Conservation (phyloP, 2,113 vertebrate genomes). For the Tachycineta bicolor region DNA sequence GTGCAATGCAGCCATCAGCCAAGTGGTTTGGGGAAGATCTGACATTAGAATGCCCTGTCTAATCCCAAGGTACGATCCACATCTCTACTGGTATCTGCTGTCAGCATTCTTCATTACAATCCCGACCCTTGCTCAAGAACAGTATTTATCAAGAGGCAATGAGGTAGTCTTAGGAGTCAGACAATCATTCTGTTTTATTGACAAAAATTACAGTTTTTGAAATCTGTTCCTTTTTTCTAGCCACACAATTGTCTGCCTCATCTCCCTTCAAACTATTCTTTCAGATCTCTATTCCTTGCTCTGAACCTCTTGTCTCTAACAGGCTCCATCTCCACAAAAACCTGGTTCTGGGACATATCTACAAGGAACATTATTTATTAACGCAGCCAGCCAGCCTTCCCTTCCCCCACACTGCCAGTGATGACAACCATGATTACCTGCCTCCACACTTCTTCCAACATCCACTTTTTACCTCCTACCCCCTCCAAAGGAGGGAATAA, state of each 20-base stretch:
- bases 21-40: background rate
- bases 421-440: background rate
- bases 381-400: background rate
- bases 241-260: background rate
- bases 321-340: background rate
- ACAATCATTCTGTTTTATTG: background rate
- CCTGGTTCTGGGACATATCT: background rate
- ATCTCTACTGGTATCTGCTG: accelerated
- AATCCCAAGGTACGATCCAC: background rate
- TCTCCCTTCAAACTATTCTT: background rate
- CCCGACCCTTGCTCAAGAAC: background rate
- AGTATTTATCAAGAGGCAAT: background rate
- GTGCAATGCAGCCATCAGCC: background rate
- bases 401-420: background rate
- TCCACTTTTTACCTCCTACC: background rate
- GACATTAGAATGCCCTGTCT: background rate
- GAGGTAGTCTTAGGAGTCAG: background rate
- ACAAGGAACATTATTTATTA: background rate
- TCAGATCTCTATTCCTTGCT: background rate
- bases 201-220: background rate
- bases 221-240: background rate
- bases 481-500: background rate
- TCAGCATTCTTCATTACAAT: background rate
- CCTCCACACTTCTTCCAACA: background rate
- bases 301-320: background rate